Evolutionary conservation across 2,113 vertebrate species (phyloP), one percentile per base, ranked within the genome.

Genomic region (Odontophorus gujanensis): DNA sequence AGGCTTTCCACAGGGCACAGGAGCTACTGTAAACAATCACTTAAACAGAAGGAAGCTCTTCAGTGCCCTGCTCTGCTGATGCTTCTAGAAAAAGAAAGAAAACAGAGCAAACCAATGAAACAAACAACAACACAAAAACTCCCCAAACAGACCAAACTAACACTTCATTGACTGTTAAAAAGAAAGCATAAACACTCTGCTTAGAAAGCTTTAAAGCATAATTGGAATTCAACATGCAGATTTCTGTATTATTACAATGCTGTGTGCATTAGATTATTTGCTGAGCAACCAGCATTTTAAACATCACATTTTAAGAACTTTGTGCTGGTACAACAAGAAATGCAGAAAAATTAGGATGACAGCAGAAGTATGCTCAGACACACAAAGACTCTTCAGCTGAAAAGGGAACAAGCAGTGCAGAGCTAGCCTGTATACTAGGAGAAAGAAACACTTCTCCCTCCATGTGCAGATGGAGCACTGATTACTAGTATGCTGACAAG

Each of bases 221-320:
- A 93, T 92, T 95, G 92, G 92, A 94, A 92, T 87, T 90, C 71
- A 92, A 85, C 87, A 85, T 95, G 94, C 94, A 97, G 91, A 97
- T 95, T 94, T 95, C 90, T 86, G 68, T 93, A 84, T 92, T 95
- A 94, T 96, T 94, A 92, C 95, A 95, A 84, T 94, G 83, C 92
- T 92, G 77, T 36, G 66, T 95, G 95, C 90, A 84, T 90, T 86
- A 94, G 88, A 95, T 96, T 92, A 92, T 96, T 96, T 96, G 92
- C 93, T 95, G 95, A 96, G 95, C 93, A 96, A 92, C 86, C 88
- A 96, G 96, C 93, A 90, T 96, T 96, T 96, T 94, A 94, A 96
- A 79, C 77, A 87, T 75, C 90, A 89, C 77, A 30, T 38, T 92
- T 91, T 86, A 94, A 93, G 95, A 96, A 96, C 95, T 96, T 95